phyloP scores from a whole-genome alignment of 2,888 invertebrate species.

The Drosophila neonasuta region DNA sequence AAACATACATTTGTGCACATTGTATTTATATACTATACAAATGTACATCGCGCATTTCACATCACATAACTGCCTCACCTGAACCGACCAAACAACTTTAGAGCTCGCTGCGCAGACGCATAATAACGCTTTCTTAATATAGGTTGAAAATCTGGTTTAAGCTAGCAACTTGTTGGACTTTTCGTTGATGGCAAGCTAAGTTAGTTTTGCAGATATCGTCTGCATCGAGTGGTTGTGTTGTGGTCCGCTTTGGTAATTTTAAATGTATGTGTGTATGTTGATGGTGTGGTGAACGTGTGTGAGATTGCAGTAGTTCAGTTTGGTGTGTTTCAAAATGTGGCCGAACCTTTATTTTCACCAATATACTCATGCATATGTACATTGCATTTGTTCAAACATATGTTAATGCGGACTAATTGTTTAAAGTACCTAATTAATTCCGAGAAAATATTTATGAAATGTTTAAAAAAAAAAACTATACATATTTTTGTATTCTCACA shows the following conservation, averaged over 20 bases:
- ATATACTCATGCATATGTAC: neutral
- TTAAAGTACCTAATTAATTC: neutral
- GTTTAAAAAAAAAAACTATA: too few relatives aligned
- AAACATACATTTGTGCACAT: neutral
- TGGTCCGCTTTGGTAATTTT: constrained; percentile 34
- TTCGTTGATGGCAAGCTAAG: constrained; percentile 33
- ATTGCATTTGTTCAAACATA: too few relatives aligned
- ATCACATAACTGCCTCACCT: constrained; percentile 33
- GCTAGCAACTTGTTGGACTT: constrained; percentile 48
- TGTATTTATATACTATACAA: neutral
- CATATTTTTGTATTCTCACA: too few relatives aligned
- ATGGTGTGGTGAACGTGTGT: constrained; percentile 1
- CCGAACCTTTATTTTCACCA: constrained; percentile 5
- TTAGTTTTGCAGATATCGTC: constrained; percentile 67
- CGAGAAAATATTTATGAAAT: too few relatives aligned
- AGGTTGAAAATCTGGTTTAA: constrained; percentile 13
- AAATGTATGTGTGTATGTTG: constrained; percentile 21
- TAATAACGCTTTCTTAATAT: constrained; percentile 11
- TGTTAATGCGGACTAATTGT: too few relatives aligned
- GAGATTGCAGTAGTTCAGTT: constrained; percentile 29
- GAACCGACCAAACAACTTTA: constrained; percentile 62
- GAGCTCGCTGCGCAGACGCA: constrained; percentile 9
- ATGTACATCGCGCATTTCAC: neutral
- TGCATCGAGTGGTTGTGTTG: constrained; percentile 42
- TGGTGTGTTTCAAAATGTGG: constrained; percentile 13